Conservation (phyloP, 2,113 vertebrate genomes). For the Tenrec ecaudatus region DNA sequence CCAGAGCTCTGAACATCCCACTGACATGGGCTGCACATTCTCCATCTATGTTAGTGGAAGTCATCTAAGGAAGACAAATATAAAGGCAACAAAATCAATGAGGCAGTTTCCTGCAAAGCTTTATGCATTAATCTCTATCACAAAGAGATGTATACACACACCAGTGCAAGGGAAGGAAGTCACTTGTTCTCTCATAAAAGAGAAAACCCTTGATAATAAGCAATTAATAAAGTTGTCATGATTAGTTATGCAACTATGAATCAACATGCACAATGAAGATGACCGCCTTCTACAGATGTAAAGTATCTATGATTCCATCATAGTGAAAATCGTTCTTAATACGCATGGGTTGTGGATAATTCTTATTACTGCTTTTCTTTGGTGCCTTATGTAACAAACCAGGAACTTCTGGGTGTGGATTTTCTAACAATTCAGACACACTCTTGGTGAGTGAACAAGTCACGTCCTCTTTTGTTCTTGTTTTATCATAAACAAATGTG, state of each 20-base stretch:
- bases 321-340: conserved; percentile 59
- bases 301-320: conserved; percentile 70
- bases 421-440: neutral
- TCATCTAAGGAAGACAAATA: conserved; percentile 92
- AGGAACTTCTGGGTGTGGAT: neutral
- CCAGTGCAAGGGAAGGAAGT: conserved; percentile 86
- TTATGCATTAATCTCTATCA: conserved; percentile 90
- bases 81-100: conserved; percentile 90
- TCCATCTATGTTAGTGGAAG: conserved; percentile 88
- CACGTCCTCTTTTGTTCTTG: conserved; percentile 1
- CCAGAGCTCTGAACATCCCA: conserved; percentile 83
- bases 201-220: conserved; percentile 88
- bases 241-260: conserved; percentile 89
- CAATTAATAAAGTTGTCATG: conserved; percentile 90
- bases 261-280: conserved; percentile 84
- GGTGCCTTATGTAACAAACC: conserved; percentile 30
- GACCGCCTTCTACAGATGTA: conserved; percentile 77
- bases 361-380: conserved; percentile 11
- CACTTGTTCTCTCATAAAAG: conserved; percentile 90
- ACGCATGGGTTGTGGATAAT: neutral
- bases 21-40: conserved; percentile 86
- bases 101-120: conserved; percentile 89
- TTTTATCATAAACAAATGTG: neutral
- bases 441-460: neutral
- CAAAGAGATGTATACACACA: conserved; percentile 83